Conservation (phyloP, 1,140 invertebrate species). For the Arion vulgaris region DNA sequence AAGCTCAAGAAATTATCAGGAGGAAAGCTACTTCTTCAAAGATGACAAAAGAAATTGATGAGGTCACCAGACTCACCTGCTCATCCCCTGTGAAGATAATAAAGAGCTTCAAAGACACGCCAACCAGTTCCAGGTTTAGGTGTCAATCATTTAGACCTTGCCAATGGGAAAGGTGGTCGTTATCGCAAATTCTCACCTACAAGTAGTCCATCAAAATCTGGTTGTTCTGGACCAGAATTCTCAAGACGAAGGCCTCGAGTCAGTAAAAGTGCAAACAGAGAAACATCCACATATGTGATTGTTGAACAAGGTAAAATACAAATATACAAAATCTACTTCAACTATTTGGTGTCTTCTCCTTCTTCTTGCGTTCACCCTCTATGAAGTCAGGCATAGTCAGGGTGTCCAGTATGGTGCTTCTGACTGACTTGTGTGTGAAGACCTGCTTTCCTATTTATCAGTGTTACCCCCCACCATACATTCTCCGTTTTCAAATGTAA, state of each 20-base stretch:
- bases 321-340: no score
- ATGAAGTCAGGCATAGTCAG: no score
- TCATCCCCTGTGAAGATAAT: slow-evolving; percentile 59
- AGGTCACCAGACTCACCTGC: slow-evolving; percentile 41
- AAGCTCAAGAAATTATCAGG: slow-evolving; percentile 71
- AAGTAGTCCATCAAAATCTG: slow-evolving; percentile 25
- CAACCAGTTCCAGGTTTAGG: background rate
- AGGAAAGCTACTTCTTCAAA: slow-evolving; percentile 61
- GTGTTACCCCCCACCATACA: no score
- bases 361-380: no score
- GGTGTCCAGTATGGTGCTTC: no score
- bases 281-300: background rate
- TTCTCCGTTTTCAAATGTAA: no score
- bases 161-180: background rate
- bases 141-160: background rate
- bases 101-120: slow-evolving; percentile 32
- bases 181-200: slow-evolving; percentile 19
- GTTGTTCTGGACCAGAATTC: background rate
- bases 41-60: slow-evolving; percentile 57
- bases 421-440: no score
- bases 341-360: no score
- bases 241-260: slow-evolving; percentile 3
- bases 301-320: background rate
- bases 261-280: slow-evolving; percentile 27
- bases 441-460: no score